phyloP scores from a whole-genome alignment of 2,797 vertebrate genomes.

The Lacerta agilis region DNA sequence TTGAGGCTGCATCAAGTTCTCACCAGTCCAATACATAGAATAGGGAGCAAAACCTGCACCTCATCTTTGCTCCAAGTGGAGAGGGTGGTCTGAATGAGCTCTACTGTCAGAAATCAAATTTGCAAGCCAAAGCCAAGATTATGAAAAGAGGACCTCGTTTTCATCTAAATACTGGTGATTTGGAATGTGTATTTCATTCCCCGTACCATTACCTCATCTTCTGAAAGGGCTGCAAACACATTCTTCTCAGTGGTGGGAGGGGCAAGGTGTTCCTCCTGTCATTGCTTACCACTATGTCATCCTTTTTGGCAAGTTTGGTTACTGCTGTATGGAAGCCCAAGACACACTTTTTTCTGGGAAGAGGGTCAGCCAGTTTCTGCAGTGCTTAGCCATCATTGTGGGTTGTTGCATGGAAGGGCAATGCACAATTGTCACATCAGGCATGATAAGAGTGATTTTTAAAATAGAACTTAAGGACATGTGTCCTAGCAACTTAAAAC shows the following conservation, averaged over 20 bases:
- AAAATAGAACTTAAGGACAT: too few relatives aligned
- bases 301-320: background rate
- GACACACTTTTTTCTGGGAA: background rate
- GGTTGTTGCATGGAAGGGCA: background rate
- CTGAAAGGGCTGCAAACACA: background rate
- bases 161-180: background rate
- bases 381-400: background rate
- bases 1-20: too few relatives aligned
- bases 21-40: too few relatives aligned
- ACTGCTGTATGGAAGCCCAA: background rate
- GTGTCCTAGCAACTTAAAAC: background rate
- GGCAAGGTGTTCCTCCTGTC: background rate
- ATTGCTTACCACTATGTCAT: background rate
- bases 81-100: too few relatives aligned
- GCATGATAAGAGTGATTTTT: background rate
- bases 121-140: background rate
- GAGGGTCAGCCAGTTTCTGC: background rate
- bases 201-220: background rate
- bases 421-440: background rate
- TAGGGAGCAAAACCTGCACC: too few relatives aligned
- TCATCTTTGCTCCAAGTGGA: too few relatives aligned
- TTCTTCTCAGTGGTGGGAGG: background rate
- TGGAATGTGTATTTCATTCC: background rate
- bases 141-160: background rate
- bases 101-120: background rate